Base-by-base conservation (phyloP, 1,140 invertebrate species). In the Pygmarrhopalites habei region DNA sequence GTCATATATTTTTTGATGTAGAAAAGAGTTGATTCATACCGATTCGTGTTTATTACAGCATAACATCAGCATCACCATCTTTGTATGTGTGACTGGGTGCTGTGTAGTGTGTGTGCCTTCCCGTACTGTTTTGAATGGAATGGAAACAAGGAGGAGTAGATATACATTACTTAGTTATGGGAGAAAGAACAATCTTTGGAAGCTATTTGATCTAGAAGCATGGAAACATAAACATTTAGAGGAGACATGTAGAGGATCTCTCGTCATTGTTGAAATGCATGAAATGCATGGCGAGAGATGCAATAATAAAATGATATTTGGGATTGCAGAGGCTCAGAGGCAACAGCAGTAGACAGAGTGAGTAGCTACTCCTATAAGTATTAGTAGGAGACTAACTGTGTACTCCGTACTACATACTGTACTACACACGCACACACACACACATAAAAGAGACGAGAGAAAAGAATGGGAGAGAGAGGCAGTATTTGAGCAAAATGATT, bases 301-400 rank as follows among this genome's bases (percentile, higher is more conserved):
- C 49, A 52, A 52, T 52, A 52, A 52, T 52, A 52, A 52, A 52
- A 52, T 52, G 49, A 52, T 52, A 26, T 52, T 52, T 52, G 49
- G 49, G 49, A 52, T 52, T 52, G 49, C 49, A 52, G 49, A 52
- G 49, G 49, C 49, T 28, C 49, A 28, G 25, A 52, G 28, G 7
- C 12, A n/a, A 41, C 12, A n/a, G n/a, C n/a, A n/a, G n/a, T n/a
- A n/a, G n/a, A n/a, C n/a, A n/a, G n/a, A n/a, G n/a, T n/a, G n/a
- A n/a, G n/a, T 15, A 7, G 32, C 32, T 35, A 35, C 32, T 35
- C n/a, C n/a, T n/a, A n/a, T n/a, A n/a, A n/a, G n/a, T n/a, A n/a
- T n/a, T n/a, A n/a, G n/a, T n/a, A n/a, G n/a, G n/a, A n/a, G n/a
- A n/a, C n/a, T n/a, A n/a, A n/a, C n/a, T n/a, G n/a, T n/a, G n/a